Percentiles rank a stretch among this genome's conserved stretches.
Conservation (phyloP, 2,888 invertebrate species). For the Microplitis manilae region DNA sequence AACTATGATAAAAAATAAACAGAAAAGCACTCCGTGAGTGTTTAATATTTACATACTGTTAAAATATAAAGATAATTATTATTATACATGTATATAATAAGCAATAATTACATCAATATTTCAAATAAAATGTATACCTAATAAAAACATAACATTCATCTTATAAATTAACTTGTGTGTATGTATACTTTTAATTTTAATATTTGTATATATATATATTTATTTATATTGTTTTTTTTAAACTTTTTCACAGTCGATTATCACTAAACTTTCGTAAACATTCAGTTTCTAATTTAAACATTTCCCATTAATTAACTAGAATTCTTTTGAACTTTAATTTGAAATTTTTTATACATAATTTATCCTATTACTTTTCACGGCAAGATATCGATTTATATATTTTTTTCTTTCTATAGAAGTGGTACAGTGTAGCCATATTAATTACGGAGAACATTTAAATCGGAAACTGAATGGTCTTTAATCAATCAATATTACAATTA, state of each 20-base stretch:
- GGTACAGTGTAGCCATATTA: not conserved
- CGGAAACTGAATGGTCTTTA: constrained; percentile 67
- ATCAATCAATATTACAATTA: constrained; percentile 66
- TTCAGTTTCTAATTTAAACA: constrained; percentile 46
- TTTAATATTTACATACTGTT: constrained; percentile 9
- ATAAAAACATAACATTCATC: constrained; percentile 26
- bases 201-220: not conserved
- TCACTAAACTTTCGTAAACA: constrained; percentile 18
- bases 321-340: constrained; percentile 6
- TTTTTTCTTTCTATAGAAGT: not conserved
- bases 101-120: not conserved
- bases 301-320: constrained; percentile 16
- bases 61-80: not conserved
- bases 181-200: not conserved
- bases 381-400: not conserved
- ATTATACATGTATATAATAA: not conserved
- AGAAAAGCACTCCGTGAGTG: not conserved
- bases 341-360: not conserved
- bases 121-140: constrained; percentile 6
- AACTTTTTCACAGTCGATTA: not conserved
- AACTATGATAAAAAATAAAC: not conserved
- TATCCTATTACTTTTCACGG: not conserved
- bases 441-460: constrained; percentile 57
- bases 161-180: not conserved
- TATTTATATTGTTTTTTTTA: not conserved